A percentile compares a stretch with the other conserved stretches of the same genome.
Conservation (phyloP, 2,888 invertebrate species). For the Tromatobia lineatoria region DNA sequence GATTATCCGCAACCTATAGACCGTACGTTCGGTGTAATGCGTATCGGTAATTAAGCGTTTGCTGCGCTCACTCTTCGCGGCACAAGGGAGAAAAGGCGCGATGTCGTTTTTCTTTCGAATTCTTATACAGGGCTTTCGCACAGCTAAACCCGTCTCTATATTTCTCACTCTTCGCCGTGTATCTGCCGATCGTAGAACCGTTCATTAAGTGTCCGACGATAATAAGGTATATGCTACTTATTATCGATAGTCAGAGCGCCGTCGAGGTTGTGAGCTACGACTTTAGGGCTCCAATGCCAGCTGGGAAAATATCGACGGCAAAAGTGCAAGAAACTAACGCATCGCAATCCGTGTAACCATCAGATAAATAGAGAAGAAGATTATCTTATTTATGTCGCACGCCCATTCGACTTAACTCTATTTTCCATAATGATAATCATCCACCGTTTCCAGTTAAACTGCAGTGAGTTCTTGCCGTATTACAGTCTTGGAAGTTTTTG, state of each 20-base stretch:
- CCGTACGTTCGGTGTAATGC: slow-evolving; percentile 52
- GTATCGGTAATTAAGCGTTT: slow-evolving; percentile 64
- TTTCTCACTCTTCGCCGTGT: slow-evolving; percentile 22
- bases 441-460: not conserved
- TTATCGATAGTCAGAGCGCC: slow-evolving; percentile 55
- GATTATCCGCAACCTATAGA: slow-evolving; percentile 20
- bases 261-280: slow-evolving; percentile 49
- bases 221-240: slow-evolving; percentile 62
- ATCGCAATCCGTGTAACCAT: slow-evolving; percentile 9
- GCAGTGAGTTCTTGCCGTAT: not conserved
- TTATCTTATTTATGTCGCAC: slow-evolving; percentile 18
- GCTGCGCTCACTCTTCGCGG: slow-evolving; percentile 48
- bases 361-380: slow-evolving; percentile 18
- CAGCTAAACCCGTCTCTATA: slow-evolving; percentile 35
- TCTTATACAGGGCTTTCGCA: slow-evolving; percentile 1
- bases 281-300: slow-evolving; percentile 32
- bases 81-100: not conserved
- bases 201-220: slow-evolving; percentile 61
- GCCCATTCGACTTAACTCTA: slow-evolving; percentile 3
- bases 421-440: not conserved
- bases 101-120: slow-evolving; percentile 27
- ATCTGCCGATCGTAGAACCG: slow-evolving; percentile 46
- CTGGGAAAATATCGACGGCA: slow-evolving; percentile 24
- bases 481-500: not conserved
- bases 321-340: slow-evolving; percentile 3